Base-by-base conservation (phyloP, 2,888 invertebrate species). In the Oxystoma pomonae region DNA sequence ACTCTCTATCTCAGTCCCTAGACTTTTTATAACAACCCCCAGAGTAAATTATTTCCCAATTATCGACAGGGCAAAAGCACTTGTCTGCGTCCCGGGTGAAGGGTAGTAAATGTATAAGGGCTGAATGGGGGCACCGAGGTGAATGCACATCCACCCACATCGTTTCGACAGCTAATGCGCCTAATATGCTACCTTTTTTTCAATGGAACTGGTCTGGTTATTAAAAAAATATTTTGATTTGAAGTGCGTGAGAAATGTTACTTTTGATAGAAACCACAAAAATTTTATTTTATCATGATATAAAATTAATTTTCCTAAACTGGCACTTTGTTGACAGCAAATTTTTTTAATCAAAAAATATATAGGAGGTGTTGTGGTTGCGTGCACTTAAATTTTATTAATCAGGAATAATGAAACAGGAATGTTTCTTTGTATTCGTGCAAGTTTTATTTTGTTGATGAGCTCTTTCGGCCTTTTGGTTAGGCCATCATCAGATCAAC, bases 71-170 rank as follows among this genome's bases (percentile, higher is more conserved):
- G 53, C 16, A 5, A 7, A 16, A 19, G 19, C 53, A 53, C 53
- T 53, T 53, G 53, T 53, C 53, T 19, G 17, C 7, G 17, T 9
- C n/a, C 5, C 5, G 19, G 53, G 16, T 53, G 16, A 35, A 35
- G 12, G 12, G 12, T 35, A 12, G 12, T 7, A 3, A 35, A 35
- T 7, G 35, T 35, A 35, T 7, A 35, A 35, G 55, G 61, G 57
- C 59, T 78, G 76, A 79, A 79, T 76, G 72, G 69, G 68, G 56
- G 65, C 74, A 71, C 59, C 69, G 71, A 70, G 69, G 73, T 76
- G 77, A 60, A 68, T 76, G 71, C 77, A 77, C 77, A 78, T 78
- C 75, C 76, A 72, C 78, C 77, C 77, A 75, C 78, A 73, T 70
- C 70, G 69, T 68, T 69, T 53, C n/a, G 53, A 53, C 53, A 19